Conservation (phyloP, 2,888 invertebrate species). For the Apamea crenata region DNA sequence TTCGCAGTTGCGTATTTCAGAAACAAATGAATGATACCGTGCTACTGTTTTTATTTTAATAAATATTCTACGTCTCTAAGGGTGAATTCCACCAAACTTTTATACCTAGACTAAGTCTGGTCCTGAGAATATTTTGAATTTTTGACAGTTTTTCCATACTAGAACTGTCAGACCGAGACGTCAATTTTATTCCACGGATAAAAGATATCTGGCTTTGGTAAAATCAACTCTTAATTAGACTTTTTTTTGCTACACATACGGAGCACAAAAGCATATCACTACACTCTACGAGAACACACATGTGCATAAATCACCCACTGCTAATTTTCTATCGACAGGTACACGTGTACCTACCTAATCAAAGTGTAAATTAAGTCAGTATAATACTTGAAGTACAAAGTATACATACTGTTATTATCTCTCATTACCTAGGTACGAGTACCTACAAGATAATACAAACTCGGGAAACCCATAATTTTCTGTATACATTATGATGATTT, state of each 20-base stretch:
- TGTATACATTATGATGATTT: conserved; percentile 19
- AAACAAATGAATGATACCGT: not conserved
- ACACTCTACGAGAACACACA: not conserved
- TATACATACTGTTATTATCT: not conserved
- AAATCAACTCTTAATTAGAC: not conserved
- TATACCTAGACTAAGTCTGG: too few species aligned
- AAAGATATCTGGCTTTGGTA: not conserved
- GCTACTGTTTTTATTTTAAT: not conserved
- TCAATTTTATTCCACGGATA: not conserved
- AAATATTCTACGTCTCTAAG: not conserved
- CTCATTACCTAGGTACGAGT: not conserved
- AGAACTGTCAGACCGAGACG: not conserved
- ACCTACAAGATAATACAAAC: not conserved
- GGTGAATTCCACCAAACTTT: not conserved
- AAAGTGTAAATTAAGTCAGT: not conserved
- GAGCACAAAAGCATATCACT: not conserved
- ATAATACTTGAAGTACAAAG: not conserved
- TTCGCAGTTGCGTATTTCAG: conserved; percentile 19
- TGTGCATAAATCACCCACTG: conserved; percentile 9
- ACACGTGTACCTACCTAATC: conserved; percentile 15
- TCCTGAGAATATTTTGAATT: too few species aligned
- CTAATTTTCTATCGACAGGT: conserved; percentile 15
- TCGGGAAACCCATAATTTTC: conserved; percentile 21
- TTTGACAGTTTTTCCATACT: too few species aligned
- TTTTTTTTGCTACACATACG: not conserved